Evolutionary conservation across 2,113 vertebrate genomes (phyloP).

Genomic region (Salvelinus fontinalis): DNA sequence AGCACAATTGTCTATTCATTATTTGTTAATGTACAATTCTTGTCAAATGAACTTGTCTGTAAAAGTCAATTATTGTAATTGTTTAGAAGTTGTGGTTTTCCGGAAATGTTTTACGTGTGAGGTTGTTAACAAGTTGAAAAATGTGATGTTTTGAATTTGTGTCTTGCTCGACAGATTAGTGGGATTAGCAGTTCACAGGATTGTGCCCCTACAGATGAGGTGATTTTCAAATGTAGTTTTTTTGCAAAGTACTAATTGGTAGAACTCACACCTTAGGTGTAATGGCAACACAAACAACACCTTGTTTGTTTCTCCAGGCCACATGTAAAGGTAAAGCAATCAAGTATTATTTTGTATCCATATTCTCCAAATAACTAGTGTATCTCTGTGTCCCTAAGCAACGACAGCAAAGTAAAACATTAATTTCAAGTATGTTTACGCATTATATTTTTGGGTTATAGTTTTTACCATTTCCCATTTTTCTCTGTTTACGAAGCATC

Average conservation of each 20-base stretch:
- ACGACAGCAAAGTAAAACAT: too few relatives aligned
- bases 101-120: not conserved
- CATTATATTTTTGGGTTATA: too few relatives aligned
- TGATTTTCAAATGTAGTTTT: constrained; percentile 2
- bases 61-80: not conserved
- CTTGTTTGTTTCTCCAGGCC: not conserved
- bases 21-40: not conserved
- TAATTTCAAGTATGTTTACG: too few relatives aligned
- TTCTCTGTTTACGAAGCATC: not conserved
- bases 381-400: too few relatives aligned
- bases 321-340: too few relatives aligned
- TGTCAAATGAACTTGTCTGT: not conserved
- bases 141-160: not conserved
- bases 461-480: not conserved
- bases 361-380: too few relatives aligned
- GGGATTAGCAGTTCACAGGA: not conserved
- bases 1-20: not conserved
- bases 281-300: not conserved
- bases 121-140: not conserved
- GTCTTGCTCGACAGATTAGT: not conserved
- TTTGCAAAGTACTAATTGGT: not conserved
- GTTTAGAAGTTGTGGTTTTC: too few relatives aligned
- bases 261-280: not conserved
- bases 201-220: not conserved
- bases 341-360: too few relatives aligned